A percentile compares a stretch with the other conserved stretches of the same genome.
Conservation (phyloP, 2,888 invertebrate species). For the Hedya salicella region DNA sequence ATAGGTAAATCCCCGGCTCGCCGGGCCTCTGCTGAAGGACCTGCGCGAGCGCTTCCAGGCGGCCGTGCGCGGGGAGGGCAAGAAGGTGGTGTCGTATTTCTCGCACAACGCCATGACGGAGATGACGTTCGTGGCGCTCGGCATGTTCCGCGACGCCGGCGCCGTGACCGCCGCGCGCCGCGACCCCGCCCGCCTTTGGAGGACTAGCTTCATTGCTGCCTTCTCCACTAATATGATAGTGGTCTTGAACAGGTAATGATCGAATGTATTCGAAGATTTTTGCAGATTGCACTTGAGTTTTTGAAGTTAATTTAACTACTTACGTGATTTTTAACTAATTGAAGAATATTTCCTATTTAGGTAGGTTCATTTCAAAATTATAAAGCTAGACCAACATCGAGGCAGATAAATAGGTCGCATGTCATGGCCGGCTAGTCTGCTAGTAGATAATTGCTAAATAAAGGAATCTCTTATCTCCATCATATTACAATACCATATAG, state of each 20-base stretch:
- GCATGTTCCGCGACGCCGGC: slow-evolving; percentile 83
- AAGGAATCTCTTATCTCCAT: too few relatives aligned
- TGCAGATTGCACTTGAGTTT: too few relatives aligned
- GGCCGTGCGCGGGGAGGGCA: slow-evolving; percentile 43
- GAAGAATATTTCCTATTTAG: too few relatives aligned
- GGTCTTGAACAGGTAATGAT: slow-evolving; percentile 86
- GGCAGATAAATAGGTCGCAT: too few relatives aligned
- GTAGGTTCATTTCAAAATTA: too few relatives aligned
- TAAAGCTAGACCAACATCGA: too few relatives aligned
- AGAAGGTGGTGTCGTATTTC: slow-evolving; percentile 86
- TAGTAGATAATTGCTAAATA: background rate
- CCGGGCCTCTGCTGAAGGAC: slow-evolving; percentile 87
- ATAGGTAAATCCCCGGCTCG: slow-evolving; percentile 63
- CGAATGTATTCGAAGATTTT: too few relatives aligned
- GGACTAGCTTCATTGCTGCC: slow-evolving; percentile 85
- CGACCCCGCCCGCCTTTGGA: slow-evolving; percentile 82
- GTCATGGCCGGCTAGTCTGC: too few relatives aligned
- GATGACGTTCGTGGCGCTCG: slow-evolving; percentile 84
- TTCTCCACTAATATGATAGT: slow-evolving; percentile 88
- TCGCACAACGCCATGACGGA: slow-evolving; percentile 85
- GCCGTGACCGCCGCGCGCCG: slow-evolving; percentile 83
- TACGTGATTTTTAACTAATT: too few relatives aligned
- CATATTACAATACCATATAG: too few relatives aligned
- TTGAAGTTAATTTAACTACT: too few relatives aligned
- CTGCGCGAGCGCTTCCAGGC: slow-evolving; percentile 78